These are phyloP conservation scores for Xiphophorus birchmanni DNA, from an alignment of 2,797 vertebrate species.

Conservation along the genomic window DNA sequence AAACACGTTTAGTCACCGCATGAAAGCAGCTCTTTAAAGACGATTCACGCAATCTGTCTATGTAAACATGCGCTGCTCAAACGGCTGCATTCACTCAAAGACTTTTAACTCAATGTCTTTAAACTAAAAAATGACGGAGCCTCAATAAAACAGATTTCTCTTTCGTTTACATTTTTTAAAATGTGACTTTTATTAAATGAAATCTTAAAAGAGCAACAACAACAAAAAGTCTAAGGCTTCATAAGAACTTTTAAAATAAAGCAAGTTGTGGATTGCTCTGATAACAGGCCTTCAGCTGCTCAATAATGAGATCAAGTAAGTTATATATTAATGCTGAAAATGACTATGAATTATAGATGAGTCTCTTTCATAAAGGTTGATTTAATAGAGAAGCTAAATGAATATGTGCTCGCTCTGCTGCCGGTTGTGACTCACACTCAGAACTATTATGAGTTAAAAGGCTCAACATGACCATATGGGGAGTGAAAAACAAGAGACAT, in stretches of 20 bases:
- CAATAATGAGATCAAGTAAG: neutral
- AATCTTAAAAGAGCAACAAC: neutral
- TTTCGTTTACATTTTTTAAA: neutral
- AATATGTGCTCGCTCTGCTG: constrained; percentile 14
- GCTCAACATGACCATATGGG: constrained; percentile 6
- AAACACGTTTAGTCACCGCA: neutral
- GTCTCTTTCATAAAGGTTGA: neutral
- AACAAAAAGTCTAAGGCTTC: neutral
- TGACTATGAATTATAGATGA: neutral
- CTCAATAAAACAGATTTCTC: neutral
- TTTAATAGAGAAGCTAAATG: neutral
- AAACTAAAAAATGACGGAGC: neutral
- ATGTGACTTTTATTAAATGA: neutral
- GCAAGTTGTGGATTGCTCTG: neutral
- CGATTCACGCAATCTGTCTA: neutral
- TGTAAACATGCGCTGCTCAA: neutral
- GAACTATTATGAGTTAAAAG: constrained; percentile 24
- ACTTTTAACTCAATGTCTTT: neutral
- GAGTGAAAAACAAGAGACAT: neutral
- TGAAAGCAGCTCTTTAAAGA: neutral
- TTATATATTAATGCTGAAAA: neutral
- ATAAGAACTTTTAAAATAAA: neutral
- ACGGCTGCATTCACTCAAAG: constrained; percentile 3
- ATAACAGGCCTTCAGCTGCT: neutral
- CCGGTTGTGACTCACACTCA: constrained; percentile 11